Evolutionary conservation across 2,888 invertebrate genomes (phyloP).

Genomic region (Syrista parreyssii): DNA sequence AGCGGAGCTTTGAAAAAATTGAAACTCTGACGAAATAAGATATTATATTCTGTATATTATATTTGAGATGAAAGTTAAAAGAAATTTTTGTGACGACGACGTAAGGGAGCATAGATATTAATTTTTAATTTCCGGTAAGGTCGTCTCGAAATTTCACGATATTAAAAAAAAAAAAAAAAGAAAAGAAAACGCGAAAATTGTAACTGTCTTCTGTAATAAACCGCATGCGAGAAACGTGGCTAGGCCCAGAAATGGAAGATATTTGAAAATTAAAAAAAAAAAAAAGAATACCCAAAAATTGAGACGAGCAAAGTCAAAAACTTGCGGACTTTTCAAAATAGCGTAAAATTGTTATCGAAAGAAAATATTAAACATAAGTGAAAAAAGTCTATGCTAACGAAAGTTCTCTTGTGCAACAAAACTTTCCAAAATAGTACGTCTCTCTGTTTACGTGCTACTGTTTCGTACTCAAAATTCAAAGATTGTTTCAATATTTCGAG

Average conservation of each 20-base stretch:
- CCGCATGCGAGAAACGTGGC: neutral
- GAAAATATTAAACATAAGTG: neutral
- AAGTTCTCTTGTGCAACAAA: neutral
- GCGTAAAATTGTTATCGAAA: neutral
- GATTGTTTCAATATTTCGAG: neutral
- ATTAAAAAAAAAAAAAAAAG: neutral
- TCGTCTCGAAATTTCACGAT: constrained; percentile 7
- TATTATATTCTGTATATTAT: constrained; percentile 41
- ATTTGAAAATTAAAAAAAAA: neutral
- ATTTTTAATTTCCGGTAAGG: constrained; percentile 9
- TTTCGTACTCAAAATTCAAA: neutral
- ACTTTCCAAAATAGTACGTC: neutral
- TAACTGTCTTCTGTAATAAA: neutral
- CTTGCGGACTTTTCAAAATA: neutral
- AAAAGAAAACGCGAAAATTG: neutral
- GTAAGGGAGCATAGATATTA: constrained; percentile 14
- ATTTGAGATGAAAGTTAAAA: constrained; percentile 29
- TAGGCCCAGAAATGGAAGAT: neutral
- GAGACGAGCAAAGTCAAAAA: neutral
- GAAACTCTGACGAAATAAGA: constrained; percentile 41
- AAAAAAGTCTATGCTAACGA: neutral
- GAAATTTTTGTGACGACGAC: constrained; percentile 10
- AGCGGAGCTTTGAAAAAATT: constrained; percentile 19
- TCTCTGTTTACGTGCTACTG: neutral
- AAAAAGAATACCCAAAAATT: neutral